Percentiles rank a stretch among this genome's conserved stretches.
Evolutionary conservation across 1,140 invertebrate genomes (phyloP).

Genomic region (Meteorus sp.): DNA sequence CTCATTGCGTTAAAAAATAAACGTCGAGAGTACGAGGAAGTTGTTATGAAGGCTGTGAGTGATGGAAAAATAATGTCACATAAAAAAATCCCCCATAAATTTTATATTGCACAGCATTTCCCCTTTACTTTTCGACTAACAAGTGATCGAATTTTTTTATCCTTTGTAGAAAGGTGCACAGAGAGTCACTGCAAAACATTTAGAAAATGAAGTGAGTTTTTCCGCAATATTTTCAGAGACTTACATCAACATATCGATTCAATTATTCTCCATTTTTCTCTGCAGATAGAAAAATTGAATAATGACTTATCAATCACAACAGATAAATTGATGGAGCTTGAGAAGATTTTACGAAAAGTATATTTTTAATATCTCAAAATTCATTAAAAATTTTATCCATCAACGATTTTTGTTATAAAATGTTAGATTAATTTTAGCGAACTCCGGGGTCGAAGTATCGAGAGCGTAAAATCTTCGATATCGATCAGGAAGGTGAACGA

Average conservation of each 20-base stretch:
- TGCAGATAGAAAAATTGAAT: constrained; percentile 16
- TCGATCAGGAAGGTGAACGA: constrained; percentile 21
- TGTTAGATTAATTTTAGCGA: constrained; percentile 42
- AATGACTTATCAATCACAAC: constrained; percentile 22
- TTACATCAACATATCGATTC: background rate
- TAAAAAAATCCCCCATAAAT: constrained; percentile 2
- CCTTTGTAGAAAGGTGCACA: constrained; percentile 41
- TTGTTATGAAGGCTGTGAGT: constrained; percentile 42
- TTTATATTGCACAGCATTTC: no score
- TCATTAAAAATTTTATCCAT: background rate
- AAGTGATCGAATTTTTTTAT: background rate
- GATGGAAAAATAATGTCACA: constrained; percentile 1
- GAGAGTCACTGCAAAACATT: constrained; percentile 31
- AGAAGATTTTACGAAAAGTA: constrained; percentile 46
- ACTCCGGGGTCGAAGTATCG: constrained; percentile 26
- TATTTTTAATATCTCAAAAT: constrained; percentile 8
- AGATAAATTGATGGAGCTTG: constrained; percentile 37
- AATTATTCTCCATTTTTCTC: background rate
- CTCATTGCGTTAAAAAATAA: constrained; percentile 43
- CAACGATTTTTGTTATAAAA: constrained; percentile 34
- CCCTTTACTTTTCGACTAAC: background rate
- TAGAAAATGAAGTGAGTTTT: constrained; percentile 44
- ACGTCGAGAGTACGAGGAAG: constrained; percentile 43
- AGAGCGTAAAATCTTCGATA: constrained; percentile 15
- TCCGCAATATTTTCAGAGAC: background rate